Evolutionary conservation across 2,888 invertebrate genomes (phyloP), one percentile per base, ranked within the genome.

Genomic region (Villa cingulata): DNA sequence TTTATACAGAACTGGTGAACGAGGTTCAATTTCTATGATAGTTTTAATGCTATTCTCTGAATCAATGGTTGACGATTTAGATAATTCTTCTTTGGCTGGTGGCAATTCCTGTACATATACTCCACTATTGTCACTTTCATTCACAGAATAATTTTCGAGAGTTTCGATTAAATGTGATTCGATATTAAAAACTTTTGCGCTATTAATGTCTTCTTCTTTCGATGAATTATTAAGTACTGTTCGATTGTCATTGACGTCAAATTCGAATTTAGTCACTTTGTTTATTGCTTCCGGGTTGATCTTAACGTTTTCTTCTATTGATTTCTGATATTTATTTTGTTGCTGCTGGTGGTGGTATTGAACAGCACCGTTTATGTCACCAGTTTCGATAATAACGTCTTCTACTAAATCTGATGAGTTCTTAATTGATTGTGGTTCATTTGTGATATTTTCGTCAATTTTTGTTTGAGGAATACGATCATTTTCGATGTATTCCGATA

Each of bases 131-230:
- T 48, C 54, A 53, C 65, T 63, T 46, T 57, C 58, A 43, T 56
- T 55, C 10, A 59, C 55, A 48, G 56, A 53, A 47, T 53, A 55
- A 48, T 59, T 59, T 50, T 59, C 58, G 46, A 60, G 60, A 52
- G 63, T 63, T 62, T 67, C 66, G 48, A 67, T 68, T 27, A 67
- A 57, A 57, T 67, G 66, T 51, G 67, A 67, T 57, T 67, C 66
- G 48, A 67, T 61, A 49, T 67, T 62, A 42, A 65, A 55, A 48
- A 66, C 56, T 50, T 60, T 56, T 3, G 19, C 16, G 32, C 14
- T n/a, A 34, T 43, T 45, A 16, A 16, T 23, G 40, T 27, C 37
- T 40, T 43, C 41, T 37, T 17, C 18, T 23, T 17, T 15, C 14
- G 37, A 12, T 7, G 27, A 7, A 23, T 23, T 18, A 16, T 18